Evolutionary conservation across 2,888 invertebrate genomes (phyloP), one percentile per base, ranked within the genome.

Genomic region (Chymomyza caudatula): DNA sequence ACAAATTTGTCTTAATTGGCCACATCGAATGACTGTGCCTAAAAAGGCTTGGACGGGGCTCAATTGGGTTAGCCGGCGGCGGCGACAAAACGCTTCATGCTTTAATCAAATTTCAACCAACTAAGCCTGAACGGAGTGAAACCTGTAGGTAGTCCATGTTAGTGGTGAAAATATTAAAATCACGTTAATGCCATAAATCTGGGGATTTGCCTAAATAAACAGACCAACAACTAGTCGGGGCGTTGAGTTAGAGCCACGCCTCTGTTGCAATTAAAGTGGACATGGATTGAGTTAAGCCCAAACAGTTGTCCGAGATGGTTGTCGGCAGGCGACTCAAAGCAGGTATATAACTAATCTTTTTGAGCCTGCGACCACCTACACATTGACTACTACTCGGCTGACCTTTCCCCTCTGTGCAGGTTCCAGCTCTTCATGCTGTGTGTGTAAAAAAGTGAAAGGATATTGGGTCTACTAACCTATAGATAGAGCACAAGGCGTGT

Each of bases 1-100:
- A 75, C 76, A 76, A 76, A 76, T 76, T 63, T 76, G 76, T 78
- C 78, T 76, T 78, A 76, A 76, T 78, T 76, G 76, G 76, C 78
- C 78, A 68, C 72, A 75, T 76, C 76, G 76, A 76, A 76, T 76
- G 73, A 63, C 64, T 51, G 20, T 4, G 51, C 51, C 51, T 20
- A 51, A 51, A 51, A 51, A 51, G 20, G 47, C 47, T 72, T 57
- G 60, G 56, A 37, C 62, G 37, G 55, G 65, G 72, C 76, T 65
- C 75, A 74, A 75, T 71, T 60, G 72, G 78, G 58, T 63, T 60
- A 59, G 54, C 61, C 53, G 60, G 37, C 54, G 53, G 52, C 47
- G 11, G 13, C 54, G 71, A 65, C 69, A 69, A 73, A 74, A 65
- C 65, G 73, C 61, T 73, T 66, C 73, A 69, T 64, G 73, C 65